Evolutionary conservation across 2,888 invertebrate species (phyloP), one percentile per base, ranked within the genome.

Genomic region (Hypercompe scribonia): DNA sequence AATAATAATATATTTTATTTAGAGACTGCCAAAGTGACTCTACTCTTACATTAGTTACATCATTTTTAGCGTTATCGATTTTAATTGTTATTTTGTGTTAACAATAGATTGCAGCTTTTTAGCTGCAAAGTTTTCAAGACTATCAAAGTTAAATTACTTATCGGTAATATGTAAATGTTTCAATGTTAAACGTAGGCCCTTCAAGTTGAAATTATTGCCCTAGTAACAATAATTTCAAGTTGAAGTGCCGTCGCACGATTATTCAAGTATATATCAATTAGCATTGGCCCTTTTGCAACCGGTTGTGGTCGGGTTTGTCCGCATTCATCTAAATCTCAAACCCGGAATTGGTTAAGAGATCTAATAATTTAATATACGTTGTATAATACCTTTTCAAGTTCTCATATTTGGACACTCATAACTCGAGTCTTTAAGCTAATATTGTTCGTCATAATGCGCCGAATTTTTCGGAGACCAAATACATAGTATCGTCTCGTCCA

Each of bases 81-180:
- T 79, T 84, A 82, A 84, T 84, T 81, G 77, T 75, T 64, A 72
- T 82, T 81, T 54, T 80, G 75, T 78, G 73, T 65, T 63, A 67
- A 75, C 76, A 76, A 78, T 78, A 76, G 68, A 83, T 83, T 82
- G 82, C 82, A 79, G 82, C 78, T 79, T 79, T 66, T 72, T 75
- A 67, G 68, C 74, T 75, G 72, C 68, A 68, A 76, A 73, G 80
- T 77, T 71, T 73, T 68, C 76, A 50, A 78, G 73, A 81, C 73
- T 78, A 66, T 70, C 71, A n/a, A 61, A 54, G 54, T 54, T 54
- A 54, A 28, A 54, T 11, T 58, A 58, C 24, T 58, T 58, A 28
- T 58, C 28, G n/a, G 58, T 58, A 58, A 28, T 3, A 58, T 28
- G 28, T 13, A 58, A 58, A 13, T 28, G 28, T 28, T 58, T 58